Base-by-base conservation (phyloP, 1,140 invertebrate species). In the Dreissena polymorpha region DNA sequence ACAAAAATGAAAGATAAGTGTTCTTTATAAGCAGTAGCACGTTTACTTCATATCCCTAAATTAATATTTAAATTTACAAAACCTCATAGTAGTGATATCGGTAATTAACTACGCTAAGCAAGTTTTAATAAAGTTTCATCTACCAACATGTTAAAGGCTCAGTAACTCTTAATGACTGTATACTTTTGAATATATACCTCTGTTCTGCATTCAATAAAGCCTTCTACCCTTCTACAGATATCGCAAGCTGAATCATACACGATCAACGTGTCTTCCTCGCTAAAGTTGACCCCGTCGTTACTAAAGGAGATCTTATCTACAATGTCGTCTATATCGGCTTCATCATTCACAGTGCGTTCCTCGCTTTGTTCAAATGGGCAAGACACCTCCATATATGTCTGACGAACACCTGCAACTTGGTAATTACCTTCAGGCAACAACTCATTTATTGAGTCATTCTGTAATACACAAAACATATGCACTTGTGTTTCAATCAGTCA, bases 181-280 rank as follows among this genome's bases (percentile, higher is more conserved):
- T 23, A 49, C 27, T 12, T 49, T 13, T 21, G 16, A n/a, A 65
- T 5, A 13, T 16, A 0, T 51, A 77, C 74, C 63, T 68, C 18
- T 55, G 49, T 64, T 0, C 0, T 68, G 39, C 74, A 77, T 10
- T 53, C 8, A 0, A 77, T 51, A 7, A 67, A 51, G 10, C 12
- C 50, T 12, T 53, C 21, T 0, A 49, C 0, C 63, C 65, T 77
- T 2, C 39, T 77, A 39, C 74, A 77, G n/a, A 53, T 68, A 27
- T 65, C 63, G 55, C 74, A 77, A 14, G 25, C 39, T 5, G 74
- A 77, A 23, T 77, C 74, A 68, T 23, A 77, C 14, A 77, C 53
- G 13, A 77, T 50, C 21, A 77, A 2, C 18, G 63, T 14, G 18
- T 77, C 74, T 68, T 51, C 63, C 2, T 65, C 63, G 50, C 74